Percentiles rank a stretch among this genome's conserved stretches.
These are phyloP conservation scores for Notocelia uddmanniana DNA, from an alignment of 2,888 invertebrate species.

Conservation along the genomic window DNA sequence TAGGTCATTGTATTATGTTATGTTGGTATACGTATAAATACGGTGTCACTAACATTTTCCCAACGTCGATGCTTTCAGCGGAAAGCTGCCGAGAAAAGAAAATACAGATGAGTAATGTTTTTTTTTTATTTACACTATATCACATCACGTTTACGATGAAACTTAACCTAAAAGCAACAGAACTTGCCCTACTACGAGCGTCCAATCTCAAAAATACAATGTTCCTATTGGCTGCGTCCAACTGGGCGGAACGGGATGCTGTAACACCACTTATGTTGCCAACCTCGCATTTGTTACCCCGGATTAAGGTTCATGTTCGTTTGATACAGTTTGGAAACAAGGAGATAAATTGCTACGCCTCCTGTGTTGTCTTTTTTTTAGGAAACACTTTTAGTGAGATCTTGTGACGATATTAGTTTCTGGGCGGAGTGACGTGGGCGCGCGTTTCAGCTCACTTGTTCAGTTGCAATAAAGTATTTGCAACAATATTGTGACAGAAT, in stretches of 20 bases:
- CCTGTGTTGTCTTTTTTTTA: slow-evolving; percentile 63
- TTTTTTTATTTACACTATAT: slow-evolving; percentile 51
- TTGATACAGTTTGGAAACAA: slow-evolving; percentile 56
- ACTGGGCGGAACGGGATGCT: slow-evolving; percentile 72
- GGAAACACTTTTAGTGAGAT: slow-evolving; percentile 58
- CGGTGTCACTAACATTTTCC: neutral
- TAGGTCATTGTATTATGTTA: no score
- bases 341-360: slow-evolving; percentile 70
- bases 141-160: slow-evolving; percentile 60
- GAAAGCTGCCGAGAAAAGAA: slow-evolving; percentile 30
- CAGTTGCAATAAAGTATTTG: slow-evolving; percentile 51
- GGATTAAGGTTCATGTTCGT: slow-evolving; percentile 65
- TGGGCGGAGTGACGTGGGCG: slow-evolving; percentile 71
- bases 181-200: slow-evolving; percentile 72
- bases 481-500: slow-evolving; percentile 38
- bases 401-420: slow-evolving; percentile 71
- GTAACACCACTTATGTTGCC: slow-evolving; percentile 52
- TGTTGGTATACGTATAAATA: neutral
- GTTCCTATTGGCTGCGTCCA: slow-evolving; percentile 66
- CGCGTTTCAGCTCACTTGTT: slow-evolving; percentile 52
- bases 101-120: slow-evolving; percentile 43
- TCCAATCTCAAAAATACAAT: slow-evolving; percentile 69
- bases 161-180: slow-evolving; percentile 68
- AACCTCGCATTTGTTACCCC: slow-evolving; percentile 65
- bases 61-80: slow-evolving; percentile 14